phyloP scores from a whole-genome alignment of 2,113 vertebrate species.

The Stictonetta naevosa region DNA sequence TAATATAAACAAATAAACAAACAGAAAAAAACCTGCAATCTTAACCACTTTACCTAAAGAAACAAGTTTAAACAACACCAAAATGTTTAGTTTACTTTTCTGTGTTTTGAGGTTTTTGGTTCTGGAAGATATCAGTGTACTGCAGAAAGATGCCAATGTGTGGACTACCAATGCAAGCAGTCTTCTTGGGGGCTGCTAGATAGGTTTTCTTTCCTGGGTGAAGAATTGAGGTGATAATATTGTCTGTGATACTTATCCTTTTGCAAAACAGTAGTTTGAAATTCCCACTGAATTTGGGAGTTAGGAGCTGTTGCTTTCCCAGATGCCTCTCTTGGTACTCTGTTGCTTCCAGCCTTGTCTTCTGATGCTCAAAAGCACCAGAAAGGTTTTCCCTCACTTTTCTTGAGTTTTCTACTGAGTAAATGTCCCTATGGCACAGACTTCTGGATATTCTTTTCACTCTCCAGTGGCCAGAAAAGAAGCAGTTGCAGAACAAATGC shows the following conservation, averaged over 20 bases:
- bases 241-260: background rate
- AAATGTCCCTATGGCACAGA: background rate
- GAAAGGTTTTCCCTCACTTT: background rate
- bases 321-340: background rate
- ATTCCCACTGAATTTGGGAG: background rate
- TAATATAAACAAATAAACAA: background rate
- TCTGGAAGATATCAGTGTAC: background rate
- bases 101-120: background rate
- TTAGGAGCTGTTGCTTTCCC: background rate
- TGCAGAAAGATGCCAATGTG: background rate
- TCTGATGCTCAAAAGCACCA: background rate
- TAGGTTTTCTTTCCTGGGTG: background rate
- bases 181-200: background rate
- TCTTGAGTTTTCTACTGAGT: background rate
- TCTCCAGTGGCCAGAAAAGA: background rate
- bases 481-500: background rate
- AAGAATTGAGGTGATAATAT: background rate
- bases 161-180: no score
- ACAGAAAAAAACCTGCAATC: background rate
- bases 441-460: background rate
- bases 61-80: background rate
- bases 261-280: background rate
- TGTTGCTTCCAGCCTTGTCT: background rate
- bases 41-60: background rate
- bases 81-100: background rate